These are phyloP conservation scores for Phrynocephalus guinanensis DNA, from an alignment of 2,797 vertebrate species.

Conservation along the genomic window DNA sequence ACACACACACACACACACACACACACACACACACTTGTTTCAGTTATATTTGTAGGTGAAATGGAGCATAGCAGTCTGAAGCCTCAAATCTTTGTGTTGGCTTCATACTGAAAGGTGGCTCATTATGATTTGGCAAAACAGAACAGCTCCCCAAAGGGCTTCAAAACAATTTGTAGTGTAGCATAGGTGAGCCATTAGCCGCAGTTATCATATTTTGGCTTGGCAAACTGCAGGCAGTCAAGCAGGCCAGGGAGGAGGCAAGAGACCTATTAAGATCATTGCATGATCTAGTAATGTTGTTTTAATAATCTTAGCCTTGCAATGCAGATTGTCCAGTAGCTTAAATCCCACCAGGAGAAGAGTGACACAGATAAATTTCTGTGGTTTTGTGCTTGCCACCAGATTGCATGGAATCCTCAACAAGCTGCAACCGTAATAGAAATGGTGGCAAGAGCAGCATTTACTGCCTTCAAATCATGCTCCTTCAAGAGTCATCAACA, in stretches of 20 bases:
- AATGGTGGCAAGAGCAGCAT: neutral
- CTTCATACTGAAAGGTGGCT: neutral
- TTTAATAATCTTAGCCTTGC: constrained; percentile 1
- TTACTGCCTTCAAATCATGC: neutral
- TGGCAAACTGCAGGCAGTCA: neutral
- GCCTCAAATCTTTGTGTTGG: neutral
- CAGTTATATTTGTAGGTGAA: neutral
- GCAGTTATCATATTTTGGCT: neutral
- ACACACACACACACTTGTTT: neutral
- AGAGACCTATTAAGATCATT: neutral
- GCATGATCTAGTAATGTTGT: neutral
- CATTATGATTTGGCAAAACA: neutral
- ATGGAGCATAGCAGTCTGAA: neutral
- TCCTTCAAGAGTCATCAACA: neutral
- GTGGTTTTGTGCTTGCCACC: too few species aligned
- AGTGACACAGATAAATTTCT: neutral
- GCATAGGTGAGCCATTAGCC: neutral
- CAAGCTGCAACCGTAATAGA: neutral
- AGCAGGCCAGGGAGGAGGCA: neutral
- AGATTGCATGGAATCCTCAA: neutral
- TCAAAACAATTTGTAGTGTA: constrained; percentile 7
- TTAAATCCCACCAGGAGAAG: neutral
- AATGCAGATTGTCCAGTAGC: too few species aligned
- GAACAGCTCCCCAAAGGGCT: neutral
- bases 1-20: too few species aligned